Base-by-base conservation (phyloP, 2,888 invertebrate species). In the Cheilosia impressa region DNA sequence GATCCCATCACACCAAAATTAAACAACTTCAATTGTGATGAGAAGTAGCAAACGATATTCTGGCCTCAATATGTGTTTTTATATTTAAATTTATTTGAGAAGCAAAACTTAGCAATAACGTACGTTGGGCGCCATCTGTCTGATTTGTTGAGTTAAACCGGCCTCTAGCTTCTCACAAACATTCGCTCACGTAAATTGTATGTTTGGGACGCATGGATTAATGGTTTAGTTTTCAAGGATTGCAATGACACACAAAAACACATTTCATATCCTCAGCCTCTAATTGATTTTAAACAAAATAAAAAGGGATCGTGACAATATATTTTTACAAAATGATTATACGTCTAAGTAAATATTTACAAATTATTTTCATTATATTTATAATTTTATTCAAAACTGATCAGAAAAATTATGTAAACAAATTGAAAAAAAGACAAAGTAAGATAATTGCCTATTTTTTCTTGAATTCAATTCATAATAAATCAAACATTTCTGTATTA, bases 261-360 rank as follows among this genome's bases (percentile, higher is more conserved):
- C 45, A 2, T 47, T 47, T 22, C 13, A 24, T 15, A 27, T 41
- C 24, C 27, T 24, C 17, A 13, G 10, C 31, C 27, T 3, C 19
- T 10, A 47, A 19, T 34, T 27, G 22, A 31, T n/a, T 50, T 13
- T 31, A 63, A n/a, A 27, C 22, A 63, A 63, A 52, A 45, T n/a
- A 22, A 69, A 17, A 65, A 22, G 43, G 22, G 72, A 81, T 53
- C 38, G 65, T 75, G 66, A 55, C 58, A 72, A 75, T 85, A 87
- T 72, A 69, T 71, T 78, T 71, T 76, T 81, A 68, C 41, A 72
- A 58, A 63, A 77, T 53, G 24, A 63, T 50, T 27, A 82, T 63
- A 75, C 71, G 83, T 65, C 34, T 65, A 82, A 68, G 50, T 76
- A 66, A 76, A 79, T 77, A 87, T 87, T 78, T 87, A 87, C 72